Evolutionary conservation across 2,797 vertebrate species (phyloP).

Genomic region (Thripadectes ignobilis): DNA sequence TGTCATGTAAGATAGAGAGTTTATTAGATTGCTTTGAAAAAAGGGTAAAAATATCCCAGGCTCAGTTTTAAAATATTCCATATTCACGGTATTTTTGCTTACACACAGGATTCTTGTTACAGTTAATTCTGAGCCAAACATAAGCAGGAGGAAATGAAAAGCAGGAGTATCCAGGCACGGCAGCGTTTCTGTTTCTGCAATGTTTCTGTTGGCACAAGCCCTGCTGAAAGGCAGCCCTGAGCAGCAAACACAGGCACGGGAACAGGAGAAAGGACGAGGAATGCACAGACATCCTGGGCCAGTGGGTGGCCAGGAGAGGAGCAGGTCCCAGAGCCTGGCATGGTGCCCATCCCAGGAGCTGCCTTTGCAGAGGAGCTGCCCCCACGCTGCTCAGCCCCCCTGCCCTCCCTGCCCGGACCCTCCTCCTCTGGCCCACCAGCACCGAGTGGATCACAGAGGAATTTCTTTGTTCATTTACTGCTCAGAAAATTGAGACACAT

Average conservation of each 20-base stretch:
- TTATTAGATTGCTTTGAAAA: neutral
- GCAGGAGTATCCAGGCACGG: neutral
- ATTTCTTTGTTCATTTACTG: neutral
- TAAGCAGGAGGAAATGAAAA: neutral
- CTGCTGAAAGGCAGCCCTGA: neutral
- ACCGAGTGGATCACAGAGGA: neutral
- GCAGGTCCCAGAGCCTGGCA: neutral
- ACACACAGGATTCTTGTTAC: neutral
- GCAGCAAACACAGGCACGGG: neutral
- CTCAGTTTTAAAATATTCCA: neutral
- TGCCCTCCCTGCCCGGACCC: neutral
- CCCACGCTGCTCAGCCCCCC: neutral
- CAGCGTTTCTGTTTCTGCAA: neutral
- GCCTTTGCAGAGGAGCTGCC: neutral
- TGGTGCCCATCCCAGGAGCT: neutral
- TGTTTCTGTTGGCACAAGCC: neutral
- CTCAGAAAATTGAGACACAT: slow-evolving; percentile 11
- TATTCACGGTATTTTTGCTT: neutral
- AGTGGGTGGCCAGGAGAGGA: neutral
- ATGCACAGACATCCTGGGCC: neutral
- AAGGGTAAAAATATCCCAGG: neutral
- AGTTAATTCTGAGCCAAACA: neutral
- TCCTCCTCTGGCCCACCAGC: neutral
- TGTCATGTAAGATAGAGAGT: neutral
- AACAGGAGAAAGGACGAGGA: neutral